phyloP scores from a whole-genome alignment of 1,140 invertebrate species.

The Amyelois transitella region DNA sequence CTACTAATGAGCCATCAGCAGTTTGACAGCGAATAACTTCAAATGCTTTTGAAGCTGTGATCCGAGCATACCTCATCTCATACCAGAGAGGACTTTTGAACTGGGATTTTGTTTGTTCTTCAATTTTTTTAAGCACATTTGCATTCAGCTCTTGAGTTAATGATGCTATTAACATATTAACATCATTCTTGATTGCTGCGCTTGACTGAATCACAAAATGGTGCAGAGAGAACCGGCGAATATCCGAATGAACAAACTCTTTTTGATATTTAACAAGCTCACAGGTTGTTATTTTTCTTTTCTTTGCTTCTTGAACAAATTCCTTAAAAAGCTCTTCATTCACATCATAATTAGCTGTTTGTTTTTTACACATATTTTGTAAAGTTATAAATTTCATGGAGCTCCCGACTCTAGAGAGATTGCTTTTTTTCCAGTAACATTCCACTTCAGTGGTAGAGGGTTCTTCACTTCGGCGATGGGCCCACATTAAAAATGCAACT shows the following conservation, averaged over 20 bases:
- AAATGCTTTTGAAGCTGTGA: slow-evolving; percentile 36
- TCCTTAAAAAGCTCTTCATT: slow-evolving; percentile 5
- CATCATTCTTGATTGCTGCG: neutral
- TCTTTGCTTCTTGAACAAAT: slow-evolving; percentile 19
- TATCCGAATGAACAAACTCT: slow-evolving; percentile 2
- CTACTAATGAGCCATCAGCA: neutral
- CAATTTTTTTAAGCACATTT: slow-evolving; percentile 12
- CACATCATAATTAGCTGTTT: neutral
- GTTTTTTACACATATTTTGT: slow-evolving; percentile 9
- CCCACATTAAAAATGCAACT: slow-evolving; percentile 51
- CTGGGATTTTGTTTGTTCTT: slow-evolving; percentile 23
- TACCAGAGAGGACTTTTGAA: slow-evolving; percentile 23
- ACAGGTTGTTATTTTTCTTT: slow-evolving; percentile 21
- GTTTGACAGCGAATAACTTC: slow-evolving; percentile 3
- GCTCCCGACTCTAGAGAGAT: slow-evolving; percentile 20
- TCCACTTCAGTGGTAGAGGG: slow-evolving; percentile 41
- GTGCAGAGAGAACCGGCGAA: neutral
- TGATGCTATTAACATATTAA: slow-evolving; percentile 16
- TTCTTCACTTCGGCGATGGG: slow-evolving; percentile 54
- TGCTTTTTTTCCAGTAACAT: slow-evolving; percentile 46
- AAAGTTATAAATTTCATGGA: slow-evolving; percentile 17
- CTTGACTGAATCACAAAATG: neutral
- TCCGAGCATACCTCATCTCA: slow-evolving; percentile 35
- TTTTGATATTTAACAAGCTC: slow-evolving; percentile 17
- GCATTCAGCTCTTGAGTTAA: neutral